A percentile compares a stretch with the other conserved stretches of the same genome.
phyloP scores from a whole-genome alignment of 2,113 vertebrate genomes.

The Nanorana parkeri region DNA sequence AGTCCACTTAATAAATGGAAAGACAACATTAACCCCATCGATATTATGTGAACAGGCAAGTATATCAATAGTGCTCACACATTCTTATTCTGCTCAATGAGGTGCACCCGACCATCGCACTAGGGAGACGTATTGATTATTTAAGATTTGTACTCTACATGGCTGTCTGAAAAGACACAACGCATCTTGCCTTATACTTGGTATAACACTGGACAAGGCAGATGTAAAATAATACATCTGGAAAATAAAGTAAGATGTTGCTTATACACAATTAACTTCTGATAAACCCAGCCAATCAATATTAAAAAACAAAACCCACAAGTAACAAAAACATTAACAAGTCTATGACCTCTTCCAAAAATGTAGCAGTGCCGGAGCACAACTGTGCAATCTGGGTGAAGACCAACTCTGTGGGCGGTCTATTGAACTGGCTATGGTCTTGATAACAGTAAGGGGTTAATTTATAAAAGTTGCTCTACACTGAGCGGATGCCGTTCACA shows the following conservation, averaged over 20 bases:
- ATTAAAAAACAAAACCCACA: no score
- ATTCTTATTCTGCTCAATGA: slow-evolving; percentile 50
- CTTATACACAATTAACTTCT: no score
- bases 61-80: slow-evolving; percentile 35
- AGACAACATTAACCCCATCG: slow-evolving; percentile 12
- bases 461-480: no score
- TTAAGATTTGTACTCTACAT: slow-evolving; percentile 10
- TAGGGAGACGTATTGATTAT: slow-evolving; percentile 45
- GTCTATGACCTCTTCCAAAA: no score
- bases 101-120: neutral
- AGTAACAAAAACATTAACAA: no score
- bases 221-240: neutral
- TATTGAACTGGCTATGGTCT: no score
- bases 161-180: slow-evolving; percentile 3
- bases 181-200: neutral
- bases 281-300: no score
- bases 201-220: neutral
- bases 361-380: no score
- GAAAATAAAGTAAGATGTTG: neutral
- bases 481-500: no score
- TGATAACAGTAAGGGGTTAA: no score
- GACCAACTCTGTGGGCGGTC: no score
- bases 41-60: slow-evolving; percentile 39
- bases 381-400: no score
- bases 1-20: slow-evolving; percentile 37